These are phyloP conservation scores for Apostichopus japonicus DNA, from an alignment of 35 echinoderm and acorn worm species.

Conservation along the genomic window DNA sequence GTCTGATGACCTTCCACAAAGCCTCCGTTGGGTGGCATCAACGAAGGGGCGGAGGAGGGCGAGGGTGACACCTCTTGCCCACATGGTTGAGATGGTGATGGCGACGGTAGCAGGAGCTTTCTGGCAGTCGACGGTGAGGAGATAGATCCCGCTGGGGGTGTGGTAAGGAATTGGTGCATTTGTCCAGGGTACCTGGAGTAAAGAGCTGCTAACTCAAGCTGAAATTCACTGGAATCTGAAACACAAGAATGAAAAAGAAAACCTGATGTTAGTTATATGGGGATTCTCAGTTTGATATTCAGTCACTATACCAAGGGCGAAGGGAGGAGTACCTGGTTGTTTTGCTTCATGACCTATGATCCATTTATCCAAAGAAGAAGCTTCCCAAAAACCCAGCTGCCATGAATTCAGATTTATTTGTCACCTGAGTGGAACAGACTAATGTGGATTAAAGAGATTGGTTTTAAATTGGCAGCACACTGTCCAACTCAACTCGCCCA, in stretches of 20 bases:
- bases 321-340: no score
- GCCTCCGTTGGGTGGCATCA: neutral
- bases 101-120: constrained; percentile 24
- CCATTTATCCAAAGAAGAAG: no score
- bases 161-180: constrained; percentile 73
- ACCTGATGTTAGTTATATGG: neutral
- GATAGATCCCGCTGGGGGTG: constrained; percentile 20
- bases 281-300: no score
- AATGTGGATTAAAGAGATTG: no score
- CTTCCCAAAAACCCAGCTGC: no score
- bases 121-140: constrained; percentile 14
- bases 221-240: constrained; percentile 76
- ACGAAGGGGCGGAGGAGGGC: neutral
- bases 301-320: no score
- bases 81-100: neutral
- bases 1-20: neutral
- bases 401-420: no score
- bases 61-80: neutral
- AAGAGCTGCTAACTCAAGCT: constrained; percentile 80
- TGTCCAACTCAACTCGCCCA: no score
- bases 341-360: no score
- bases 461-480: no score
- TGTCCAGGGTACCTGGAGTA: constrained; percentile 80
- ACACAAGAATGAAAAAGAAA: neutral
- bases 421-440: no score